Evolutionary conservation across 2,888 invertebrate species (phyloP).

Genomic region (Amphipoea lucens): DNA sequence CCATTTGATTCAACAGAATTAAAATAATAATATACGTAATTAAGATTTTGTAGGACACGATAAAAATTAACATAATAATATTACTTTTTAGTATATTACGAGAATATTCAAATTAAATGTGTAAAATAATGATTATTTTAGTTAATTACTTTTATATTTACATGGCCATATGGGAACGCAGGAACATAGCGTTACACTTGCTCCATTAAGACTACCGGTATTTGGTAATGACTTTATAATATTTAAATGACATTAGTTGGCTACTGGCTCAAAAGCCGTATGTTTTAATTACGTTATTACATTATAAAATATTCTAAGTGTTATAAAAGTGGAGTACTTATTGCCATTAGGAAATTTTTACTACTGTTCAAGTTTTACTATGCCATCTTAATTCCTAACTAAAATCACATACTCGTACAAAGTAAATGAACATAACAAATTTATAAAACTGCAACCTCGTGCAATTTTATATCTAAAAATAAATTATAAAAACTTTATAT

Average conservation of each 20-base stretch:
- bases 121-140: conserved; percentile 49
- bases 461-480: conserved; percentile 35
- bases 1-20: conserved; percentile 53
- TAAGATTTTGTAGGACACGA: conserved; percentile 66
- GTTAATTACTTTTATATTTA: conserved; percentile 56
- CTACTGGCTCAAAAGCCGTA: neutral
- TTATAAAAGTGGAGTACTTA: neutral
- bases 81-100: conserved; percentile 61
- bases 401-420: conserved; percentile 24
- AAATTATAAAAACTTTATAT: conserved; percentile 45
- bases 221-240: conserved; percentile 41
- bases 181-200: conserved; percentile 36
- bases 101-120: conserved; percentile 62
- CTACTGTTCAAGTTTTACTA: neutral
- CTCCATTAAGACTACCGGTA: conserved; percentile 57
- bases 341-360: neutral
- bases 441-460: conserved; percentile 23
- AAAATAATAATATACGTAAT: conserved; percentile 56
- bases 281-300: neutral
- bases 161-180: conserved; percentile 37
- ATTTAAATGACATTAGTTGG: conserved; percentile 34
- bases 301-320: neutral
- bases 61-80: conserved; percentile 65
- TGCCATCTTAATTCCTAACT: neutral
- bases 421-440: conserved; percentile 31